These are phyloP conservation scores for Chouioia cunea DNA, from an alignment of 2,888 invertebrate genomes.

Conservation along the genomic window DNA sequence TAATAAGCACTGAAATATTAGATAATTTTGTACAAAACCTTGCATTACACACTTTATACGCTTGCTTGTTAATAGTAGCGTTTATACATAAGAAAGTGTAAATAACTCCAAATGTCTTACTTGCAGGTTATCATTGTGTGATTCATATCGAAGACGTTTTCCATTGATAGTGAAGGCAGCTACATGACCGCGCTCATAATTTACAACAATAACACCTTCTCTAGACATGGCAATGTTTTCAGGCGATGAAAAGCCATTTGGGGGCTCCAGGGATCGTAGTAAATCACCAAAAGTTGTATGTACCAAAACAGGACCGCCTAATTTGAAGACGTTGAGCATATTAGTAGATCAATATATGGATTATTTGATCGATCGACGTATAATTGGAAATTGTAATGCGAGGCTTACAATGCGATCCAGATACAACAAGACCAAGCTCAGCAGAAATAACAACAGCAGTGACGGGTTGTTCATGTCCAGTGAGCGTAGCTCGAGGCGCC, in stretches of 20 bases:
- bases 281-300: constrained; percentile 99
- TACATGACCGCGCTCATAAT: constrained; percentile 92
- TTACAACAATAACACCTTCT: constrained; percentile 95
- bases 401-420: constrained; percentile 82
- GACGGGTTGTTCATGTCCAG: constrained; percentile 97
- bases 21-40: not conserved
- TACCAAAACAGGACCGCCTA: constrained; percentile 93
- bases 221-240: constrained; percentile 94
- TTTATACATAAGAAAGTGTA: constrained; percentile 2
- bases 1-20: constrained; percentile 80
- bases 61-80: not conserved
- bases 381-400: constrained; percentile 2
- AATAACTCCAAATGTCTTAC: constrained; percentile 69
- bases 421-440: constrained; percentile 96
- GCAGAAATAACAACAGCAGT: constrained; percentile 97
- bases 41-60: no score
- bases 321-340: not conserved
- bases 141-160: constrained; percentile 87
- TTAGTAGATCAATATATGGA: constrained; percentile 10
- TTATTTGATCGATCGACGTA: not conserved
- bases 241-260: constrained; percentile 80
- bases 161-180: constrained; percentile 97
- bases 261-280: constrained; percentile 89
- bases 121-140: constrained; percentile 95
- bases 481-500: constrained; percentile 95